Base-by-base conservation (phyloP, 1,140 invertebrate species). In the Drosophila simulans region DNA sequence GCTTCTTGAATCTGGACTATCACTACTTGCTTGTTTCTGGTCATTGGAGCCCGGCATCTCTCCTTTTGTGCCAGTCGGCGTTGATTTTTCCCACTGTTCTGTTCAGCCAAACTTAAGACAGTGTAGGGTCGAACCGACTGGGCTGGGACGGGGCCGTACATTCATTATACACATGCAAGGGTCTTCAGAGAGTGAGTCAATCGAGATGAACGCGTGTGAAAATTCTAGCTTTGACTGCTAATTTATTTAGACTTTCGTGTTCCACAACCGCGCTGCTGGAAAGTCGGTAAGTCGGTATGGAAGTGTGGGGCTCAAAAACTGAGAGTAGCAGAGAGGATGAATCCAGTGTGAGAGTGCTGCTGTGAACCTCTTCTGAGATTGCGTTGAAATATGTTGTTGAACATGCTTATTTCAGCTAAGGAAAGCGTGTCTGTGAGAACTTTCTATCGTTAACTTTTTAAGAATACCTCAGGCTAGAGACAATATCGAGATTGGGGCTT, bases 151-250 rank as follows among this genome's bases (percentile, higher is more conserved):
- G 58, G 7, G 22, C 22, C 12, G 11, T 22, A 22, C 12, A 27
- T 22, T 54, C 48, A 60, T 78, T 55, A 71, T 49, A 54, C 34
- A 62, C 57, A 80, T 75, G 64, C 51, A 60, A 42, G 45, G 59
- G 59, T 34, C 59, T 68, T 43, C 55, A 81, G 45, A 45, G 68
- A 63, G 78, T 58, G 66, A 75, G 60, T 86, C 79, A 82, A 79
- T 74, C 57, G 64, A 83, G 77, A 84, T 89, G 80, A 88, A 73
- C 80, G 77, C 84, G 84, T 88, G 84, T 84, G 84, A 88, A 88
- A 83, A 68, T 84, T 22, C 20, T 22, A 22, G 2, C 20, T 22
- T 22, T 22, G 20, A 22, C 20, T 22, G 20, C 20, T 22, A 2
- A 22, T 22, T 22, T 22, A 22, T 22, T 22, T 22, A 22, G 20